A percentile compares a stretch with the other conserved stretches of the same genome.
phyloP scores from a whole-genome alignment of 1,140 invertebrate species.

The Saccostrea cuccullata region DNA sequence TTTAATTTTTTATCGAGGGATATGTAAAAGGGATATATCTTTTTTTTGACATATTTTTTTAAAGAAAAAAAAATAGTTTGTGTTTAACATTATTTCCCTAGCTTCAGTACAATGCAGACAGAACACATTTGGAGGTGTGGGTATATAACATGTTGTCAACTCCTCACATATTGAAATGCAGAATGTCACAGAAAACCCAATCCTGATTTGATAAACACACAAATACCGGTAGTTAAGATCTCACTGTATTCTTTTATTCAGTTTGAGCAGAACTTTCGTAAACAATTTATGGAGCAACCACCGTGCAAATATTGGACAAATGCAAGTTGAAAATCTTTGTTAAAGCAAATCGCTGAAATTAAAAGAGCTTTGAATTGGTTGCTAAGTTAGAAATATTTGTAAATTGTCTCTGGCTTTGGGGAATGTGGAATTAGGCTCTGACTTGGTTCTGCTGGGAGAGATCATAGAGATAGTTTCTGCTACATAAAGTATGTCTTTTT shows the following conservation, averaged over 20 bases:
- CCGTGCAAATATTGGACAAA: not conserved
- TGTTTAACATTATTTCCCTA: not conserved
- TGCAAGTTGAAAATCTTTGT: not conserved
- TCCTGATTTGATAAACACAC: not conserved
- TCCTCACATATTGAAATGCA: not conserved
- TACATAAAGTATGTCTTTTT: not conserved
- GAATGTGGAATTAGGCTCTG: not conserved
- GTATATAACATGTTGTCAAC: not conserved
- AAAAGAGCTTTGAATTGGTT: not conserved
- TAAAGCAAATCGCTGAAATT: not conserved
- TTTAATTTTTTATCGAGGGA: no score
- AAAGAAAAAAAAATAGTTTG: not conserved
- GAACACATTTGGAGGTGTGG: slow-evolving; percentile 37
- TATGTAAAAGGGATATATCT: no score
- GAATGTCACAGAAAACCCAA: slow-evolving; percentile 9
- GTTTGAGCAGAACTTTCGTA: slow-evolving; percentile 8
- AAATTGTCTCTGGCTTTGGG: not conserved
- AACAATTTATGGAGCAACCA: slow-evolving; percentile 1
- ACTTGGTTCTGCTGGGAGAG: not conserved
- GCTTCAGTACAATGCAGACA: slow-evolving; percentile 30
- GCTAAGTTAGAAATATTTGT: not conserved
- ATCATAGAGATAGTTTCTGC: not conserved
- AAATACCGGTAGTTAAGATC: not conserved
- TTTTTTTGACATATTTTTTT: no score
- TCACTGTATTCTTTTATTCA: slow-evolving; percentile 17